Evolutionary conservation across 1,140 invertebrate genomes (phyloP).

Genomic region (Yoshiicerus persimilis): DNA sequence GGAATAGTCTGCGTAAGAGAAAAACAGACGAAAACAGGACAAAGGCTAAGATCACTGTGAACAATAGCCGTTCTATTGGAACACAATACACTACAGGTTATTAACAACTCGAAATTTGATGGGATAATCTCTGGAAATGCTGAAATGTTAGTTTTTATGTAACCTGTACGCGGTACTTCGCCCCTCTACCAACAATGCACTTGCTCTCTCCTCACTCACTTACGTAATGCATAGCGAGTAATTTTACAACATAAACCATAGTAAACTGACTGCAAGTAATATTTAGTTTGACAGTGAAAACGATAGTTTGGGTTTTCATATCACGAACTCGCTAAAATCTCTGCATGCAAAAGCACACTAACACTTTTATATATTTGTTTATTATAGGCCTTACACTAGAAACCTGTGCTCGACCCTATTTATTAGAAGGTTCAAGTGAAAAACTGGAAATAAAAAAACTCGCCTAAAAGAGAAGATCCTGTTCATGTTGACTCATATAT

Average conservation of each 20-base stretch:
- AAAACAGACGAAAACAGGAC: not conserved
- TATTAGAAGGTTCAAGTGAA: not conserved
- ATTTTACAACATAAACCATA: not conserved
- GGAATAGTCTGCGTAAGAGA: not conserved
- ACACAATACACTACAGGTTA: not conserved
- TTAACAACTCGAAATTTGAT: not conserved
- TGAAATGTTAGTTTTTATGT: constrained; percentile 8
- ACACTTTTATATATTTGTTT: not conserved
- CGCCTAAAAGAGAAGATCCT: not conserved
- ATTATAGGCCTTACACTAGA: not conserved
- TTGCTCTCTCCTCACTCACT: not conserved
- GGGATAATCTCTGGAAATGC: not conserved
- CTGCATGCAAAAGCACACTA: not conserved
- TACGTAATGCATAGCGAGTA: not conserved
- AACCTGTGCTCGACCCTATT: not conserved
- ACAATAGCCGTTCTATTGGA: not conserved
- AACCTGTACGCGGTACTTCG: not conserved
- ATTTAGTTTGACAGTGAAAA: not conserved
- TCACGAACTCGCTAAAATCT: not conserved
- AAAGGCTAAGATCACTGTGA: not conserved
- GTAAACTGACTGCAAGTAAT: not conserved
- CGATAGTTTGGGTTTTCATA: not conserved
- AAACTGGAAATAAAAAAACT: not conserved
- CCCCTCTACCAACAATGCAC: too few species aligned
- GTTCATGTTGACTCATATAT: not conserved